These are phyloP conservation scores for Phoeniculus purpureus DNA, from an alignment of 2,797 vertebrate genomes.

Conservation along the genomic window DNA sequence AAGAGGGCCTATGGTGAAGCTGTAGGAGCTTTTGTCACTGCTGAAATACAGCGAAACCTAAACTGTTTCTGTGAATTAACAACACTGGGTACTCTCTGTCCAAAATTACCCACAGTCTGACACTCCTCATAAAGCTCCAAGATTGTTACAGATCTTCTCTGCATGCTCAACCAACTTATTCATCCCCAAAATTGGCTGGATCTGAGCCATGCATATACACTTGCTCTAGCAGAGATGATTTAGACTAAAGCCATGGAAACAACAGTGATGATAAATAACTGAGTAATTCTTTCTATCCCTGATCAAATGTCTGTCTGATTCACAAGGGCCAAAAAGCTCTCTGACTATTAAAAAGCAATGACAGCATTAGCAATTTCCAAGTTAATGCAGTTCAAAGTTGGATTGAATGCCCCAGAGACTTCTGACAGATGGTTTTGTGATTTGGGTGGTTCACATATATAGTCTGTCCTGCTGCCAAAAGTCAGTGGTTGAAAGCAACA, in stretches of 20 bases:
- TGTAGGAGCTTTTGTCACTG: conserved; percentile 59
- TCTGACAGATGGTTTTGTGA: conserved; percentile 71
- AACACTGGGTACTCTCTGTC: conserved; percentile 7
- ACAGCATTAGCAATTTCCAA: conserved; percentile 67
- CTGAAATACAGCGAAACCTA: conserved; percentile 55
- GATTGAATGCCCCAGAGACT: conserved; percentile 66
- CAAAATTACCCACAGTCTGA: conserved; percentile 56
- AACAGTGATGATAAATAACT: conserved; percentile 45
- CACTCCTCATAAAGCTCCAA: conserved; percentile 27
- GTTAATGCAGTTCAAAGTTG: conserved; percentile 74
- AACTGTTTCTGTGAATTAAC: conserved; percentile 63
- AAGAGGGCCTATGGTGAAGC: conserved; percentile 61
- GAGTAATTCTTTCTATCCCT: conserved; percentile 70
- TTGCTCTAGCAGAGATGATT: conserved; percentile 35
- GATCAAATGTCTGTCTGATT: conserved; percentile 50
- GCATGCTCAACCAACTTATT: conserved; percentile 6
- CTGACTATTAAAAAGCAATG: conserved; percentile 50
- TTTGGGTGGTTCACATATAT: conserved; percentile 34
- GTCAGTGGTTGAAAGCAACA: neutral
- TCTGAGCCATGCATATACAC: conserved; percentile 21
- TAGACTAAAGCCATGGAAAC: conserved; percentile 39
- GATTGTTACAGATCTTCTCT: conserved; percentile 12
- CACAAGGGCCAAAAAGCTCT: conserved; percentile 57
- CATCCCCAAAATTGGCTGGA: conserved; percentile 15
- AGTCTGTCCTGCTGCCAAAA: conserved; percentile 42